A percentile compares a stretch with the other conserved stretches of the same genome.
Evolutionary conservation across 2,113 vertebrate genomes (phyloP).

Genomic region (Erinaceus europaeus): DNA sequence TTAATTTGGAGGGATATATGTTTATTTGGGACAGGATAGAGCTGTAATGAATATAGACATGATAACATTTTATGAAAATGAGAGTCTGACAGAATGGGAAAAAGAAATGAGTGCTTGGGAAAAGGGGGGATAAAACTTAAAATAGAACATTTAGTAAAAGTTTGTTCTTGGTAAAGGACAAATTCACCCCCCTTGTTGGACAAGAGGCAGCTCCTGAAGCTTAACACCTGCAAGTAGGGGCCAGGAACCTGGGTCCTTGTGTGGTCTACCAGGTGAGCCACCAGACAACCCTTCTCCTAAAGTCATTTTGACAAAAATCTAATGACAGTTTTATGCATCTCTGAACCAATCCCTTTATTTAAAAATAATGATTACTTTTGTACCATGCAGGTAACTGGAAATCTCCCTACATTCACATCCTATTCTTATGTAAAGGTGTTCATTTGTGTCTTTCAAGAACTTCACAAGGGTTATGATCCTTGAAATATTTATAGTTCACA

Average conservation of each 20-base stretch:
- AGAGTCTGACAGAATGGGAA: background rate
- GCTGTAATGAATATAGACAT: background rate
- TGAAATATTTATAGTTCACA: background rate
- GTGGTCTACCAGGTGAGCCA: too few relatives aligned
- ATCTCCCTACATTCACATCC: background rate
- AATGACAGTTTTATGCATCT: rapidly evolving
- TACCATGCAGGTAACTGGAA: too few relatives aligned
- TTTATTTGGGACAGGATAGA: background rate
- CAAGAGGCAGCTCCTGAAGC: too few relatives aligned
- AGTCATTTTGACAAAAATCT: too few relatives aligned
- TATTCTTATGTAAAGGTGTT: background rate
- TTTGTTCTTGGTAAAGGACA: background rate
- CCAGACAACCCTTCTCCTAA: too few relatives aligned
- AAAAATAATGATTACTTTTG: background rate
- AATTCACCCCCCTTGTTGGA: too few relatives aligned
- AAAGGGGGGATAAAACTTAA: background rate
- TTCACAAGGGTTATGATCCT: background rate
- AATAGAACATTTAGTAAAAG: background rate
- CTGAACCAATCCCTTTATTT: background rate
- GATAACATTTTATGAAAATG: background rate
- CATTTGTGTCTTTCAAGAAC: background rate
- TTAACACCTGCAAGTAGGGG: too few relatives aligned
- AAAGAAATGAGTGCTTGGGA: background rate
- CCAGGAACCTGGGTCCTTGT: too few relatives aligned
- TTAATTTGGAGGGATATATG: background rate